phyloP scores from a whole-genome alignment of 2,113 vertebrate genomes.

The Ariopsis seemanni region DNA sequence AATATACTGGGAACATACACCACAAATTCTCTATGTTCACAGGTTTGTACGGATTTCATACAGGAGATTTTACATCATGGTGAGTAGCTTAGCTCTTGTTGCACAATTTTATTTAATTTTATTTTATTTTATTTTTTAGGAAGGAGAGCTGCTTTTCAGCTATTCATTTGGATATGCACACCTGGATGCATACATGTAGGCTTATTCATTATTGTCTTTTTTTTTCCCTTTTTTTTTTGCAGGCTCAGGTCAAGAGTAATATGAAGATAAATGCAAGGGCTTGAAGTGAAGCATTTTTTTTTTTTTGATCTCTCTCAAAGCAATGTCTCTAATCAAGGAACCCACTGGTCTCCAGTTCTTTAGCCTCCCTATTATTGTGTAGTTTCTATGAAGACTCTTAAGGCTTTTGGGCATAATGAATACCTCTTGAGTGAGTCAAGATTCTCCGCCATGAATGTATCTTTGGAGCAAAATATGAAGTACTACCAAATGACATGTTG shows the following conservation, averaged over 20 bases:
- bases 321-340: conserved; percentile 51
- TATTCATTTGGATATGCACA: conserved; percentile 51
- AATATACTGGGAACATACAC: background rate
- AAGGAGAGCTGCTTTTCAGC: conserved; percentile 7
- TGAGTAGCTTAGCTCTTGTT: background rate
- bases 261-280: conserved; percentile 53
- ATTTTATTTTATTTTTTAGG: conserved; percentile 14
- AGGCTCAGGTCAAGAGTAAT: conserved; percentile 50
- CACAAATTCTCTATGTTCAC: background rate
- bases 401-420: conserved; percentile 57
- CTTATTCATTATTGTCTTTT: conserved; percentile 46
- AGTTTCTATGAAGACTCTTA: conserved; percentile 56
- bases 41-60: background rate
- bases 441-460: conserved; percentile 51
- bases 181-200: conserved; percentile 49
- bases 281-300: conserved; percentile 45
- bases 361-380: conserved; percentile 48
- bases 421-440: conserved; percentile 54
- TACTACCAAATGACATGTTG: conserved; percentile 50
- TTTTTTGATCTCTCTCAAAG: conserved; percentile 56
- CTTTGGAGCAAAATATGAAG: conserved; percentile 53
- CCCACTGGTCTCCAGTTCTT: conserved; percentile 45
- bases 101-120: background rate
- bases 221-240: conserved; percentile 33
- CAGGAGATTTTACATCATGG: background rate